Evolutionary conservation across 2,888 invertebrate species (phyloP), one percentile per base, ranked within the genome.

Genomic region (Cylloceria caligata): DNA sequence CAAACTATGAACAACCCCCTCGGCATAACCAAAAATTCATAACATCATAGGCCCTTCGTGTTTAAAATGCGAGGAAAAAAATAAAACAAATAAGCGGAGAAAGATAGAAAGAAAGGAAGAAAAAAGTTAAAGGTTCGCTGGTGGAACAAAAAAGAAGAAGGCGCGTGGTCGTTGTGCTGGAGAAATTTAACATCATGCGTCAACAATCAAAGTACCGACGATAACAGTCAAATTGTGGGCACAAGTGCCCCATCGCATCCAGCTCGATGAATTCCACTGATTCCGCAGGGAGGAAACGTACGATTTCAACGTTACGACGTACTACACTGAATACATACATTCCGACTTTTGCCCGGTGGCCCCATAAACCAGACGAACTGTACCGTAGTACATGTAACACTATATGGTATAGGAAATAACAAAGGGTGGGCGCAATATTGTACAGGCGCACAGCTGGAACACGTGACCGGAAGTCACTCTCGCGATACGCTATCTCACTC

Each of bases 21-120:
- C 55, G 45, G 21, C 45, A 16, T 36, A 45, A 39, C 47, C 81
- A 27, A 73, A 81, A 81, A 69, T 74, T 81, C 81, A 74, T 78
- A 78, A 81, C 73, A 39, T 65, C 52, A 69, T 64, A 47, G 36
- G 64, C 45, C 81, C 62, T 72, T 72, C 49, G 45, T 21, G 75
- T 62, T 19, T 49, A 49, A 52, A 45, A 42, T 24, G 45, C 49
- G 57, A 45, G 42, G 19, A 71, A 42, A n/a, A 45, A 42, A 52
- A 47, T 36, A 76, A 68, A 47, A 39, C 6, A 36, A 45, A 65
- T 34, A 65, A 69, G 62, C 36, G 49, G 19, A 11, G 34, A 60
- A n/a, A 13, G 30, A 36, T 34, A 42, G 49, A 45, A 39, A n/a
- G n/a, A n/a, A n/a, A n/a, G n/a, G n/a, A n/a, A 30, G 34, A 34